Percentiles rank a stretch among this genome's conserved stretches.
Conservation (phyloP, 2,888 invertebrate genomes). For the Ormyrus thymus region DNA sequence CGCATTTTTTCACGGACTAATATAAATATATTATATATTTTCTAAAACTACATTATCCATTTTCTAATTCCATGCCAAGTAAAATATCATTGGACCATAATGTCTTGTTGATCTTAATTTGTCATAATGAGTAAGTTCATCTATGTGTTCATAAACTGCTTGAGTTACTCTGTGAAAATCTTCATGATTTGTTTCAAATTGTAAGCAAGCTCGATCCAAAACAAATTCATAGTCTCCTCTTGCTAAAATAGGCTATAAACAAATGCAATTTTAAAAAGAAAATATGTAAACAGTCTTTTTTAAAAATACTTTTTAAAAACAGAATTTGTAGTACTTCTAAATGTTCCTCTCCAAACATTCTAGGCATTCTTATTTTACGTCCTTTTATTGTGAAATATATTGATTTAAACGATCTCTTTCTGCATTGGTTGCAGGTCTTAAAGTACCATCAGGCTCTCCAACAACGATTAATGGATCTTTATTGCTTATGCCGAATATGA, state of each 20-base stretch:
- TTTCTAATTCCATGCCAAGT: constrained; percentile 87
- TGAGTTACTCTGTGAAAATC: constrained; percentile 86
- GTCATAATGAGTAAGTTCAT: constrained; percentile 83
- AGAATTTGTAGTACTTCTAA: constrained; percentile 72
- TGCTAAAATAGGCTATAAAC: constrained; percentile 83
- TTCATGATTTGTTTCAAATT: constrained; percentile 95
- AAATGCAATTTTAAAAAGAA: constrained; percentile 40
- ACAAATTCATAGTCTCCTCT: constrained; percentile 89
- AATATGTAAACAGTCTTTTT: too few relatives aligned
- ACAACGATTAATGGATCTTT: constrained; percentile 80
- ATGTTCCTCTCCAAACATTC: constrained; percentile 86
- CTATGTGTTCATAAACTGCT: constrained; percentile 86
- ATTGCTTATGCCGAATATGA: constrained; percentile 86
- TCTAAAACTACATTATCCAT: constrained; percentile 88
- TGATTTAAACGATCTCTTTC: constrained; percentile 89
- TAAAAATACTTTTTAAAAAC: not conserved
- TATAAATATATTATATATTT: constrained; percentile 79
- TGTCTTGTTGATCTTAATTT: constrained; percentile 91
- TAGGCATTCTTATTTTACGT: constrained; percentile 82
- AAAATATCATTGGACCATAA: constrained; percentile 93
- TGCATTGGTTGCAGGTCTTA: constrained; percentile 86
- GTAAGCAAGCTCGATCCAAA: constrained; percentile 90
- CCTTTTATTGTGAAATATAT: constrained; percentile 89
- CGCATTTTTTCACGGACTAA: constrained; percentile 77
- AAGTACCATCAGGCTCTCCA: constrained; percentile 88